Evolutionary conservation across 1,140 invertebrate species (phyloP).

Genomic region (Drosophila jambulina): DNA sequence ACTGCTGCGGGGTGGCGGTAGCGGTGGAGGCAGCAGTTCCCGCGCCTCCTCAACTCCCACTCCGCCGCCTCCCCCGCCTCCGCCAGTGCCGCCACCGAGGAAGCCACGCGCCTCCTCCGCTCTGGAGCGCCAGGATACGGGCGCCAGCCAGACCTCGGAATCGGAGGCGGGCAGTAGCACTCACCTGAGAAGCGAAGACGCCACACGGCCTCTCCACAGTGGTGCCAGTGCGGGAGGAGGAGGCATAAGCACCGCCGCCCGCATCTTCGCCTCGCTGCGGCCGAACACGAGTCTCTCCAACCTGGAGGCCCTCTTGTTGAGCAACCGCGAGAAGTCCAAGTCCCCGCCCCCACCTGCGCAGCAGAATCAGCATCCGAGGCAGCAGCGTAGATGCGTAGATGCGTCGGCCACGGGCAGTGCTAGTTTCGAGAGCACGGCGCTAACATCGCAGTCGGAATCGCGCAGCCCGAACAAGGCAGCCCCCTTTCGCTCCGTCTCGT

Average conservation of each 20-base stretch:
- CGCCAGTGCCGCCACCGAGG: conserved; percentile 72
- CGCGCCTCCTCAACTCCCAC: conserved; percentile 80
- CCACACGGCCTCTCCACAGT: conserved; percentile 22
- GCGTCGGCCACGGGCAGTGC: conserved; percentile 82
- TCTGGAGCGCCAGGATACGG: conserved; percentile 64
- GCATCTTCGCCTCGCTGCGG: conserved; percentile 66
- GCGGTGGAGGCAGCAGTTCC: conserved; percentile 70
- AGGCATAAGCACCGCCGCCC: conserved; percentile 48
- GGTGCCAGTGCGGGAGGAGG: conserved; percentile 6
- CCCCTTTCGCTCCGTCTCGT: conserved; percentile 92
- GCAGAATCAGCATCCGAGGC: conserved; percentile 73
- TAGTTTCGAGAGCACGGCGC: conserved; percentile 71
- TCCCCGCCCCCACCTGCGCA: conserved; percentile 67
- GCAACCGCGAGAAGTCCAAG: conserved; percentile 82
- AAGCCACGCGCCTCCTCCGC: conserved; percentile 54
- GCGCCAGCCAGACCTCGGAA: conserved; percentile 48
- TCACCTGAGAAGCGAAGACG: conserved; percentile 24
- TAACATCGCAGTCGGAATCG: conserved; percentile 86
- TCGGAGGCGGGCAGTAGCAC: conserved; percentile 26
- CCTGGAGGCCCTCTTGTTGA: conserved; percentile 78
- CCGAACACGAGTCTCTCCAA: conserved; percentile 84
- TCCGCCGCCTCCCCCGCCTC: conserved; percentile 84
- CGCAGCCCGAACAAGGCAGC: conserved; percentile 87
- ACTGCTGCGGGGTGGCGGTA: conserved; percentile 87
- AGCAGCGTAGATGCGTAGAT: conserved; percentile 71